Percentiles rank a stretch among this genome's conserved stretches.
phyloP scores from a whole-genome alignment of 1,140 invertebrate genomes.

The Bicyclus anynana region DNA sequence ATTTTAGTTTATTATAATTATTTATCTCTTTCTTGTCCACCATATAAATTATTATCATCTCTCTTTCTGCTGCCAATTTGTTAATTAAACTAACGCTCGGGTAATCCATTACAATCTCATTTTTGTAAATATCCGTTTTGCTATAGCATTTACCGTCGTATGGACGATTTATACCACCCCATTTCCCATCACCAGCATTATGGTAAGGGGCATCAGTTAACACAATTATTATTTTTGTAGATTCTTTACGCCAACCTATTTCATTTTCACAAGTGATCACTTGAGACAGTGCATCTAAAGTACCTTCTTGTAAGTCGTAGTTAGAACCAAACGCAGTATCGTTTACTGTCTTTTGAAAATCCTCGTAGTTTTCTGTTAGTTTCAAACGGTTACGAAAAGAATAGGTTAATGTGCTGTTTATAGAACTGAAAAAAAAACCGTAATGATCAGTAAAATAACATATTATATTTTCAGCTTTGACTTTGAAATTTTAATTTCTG shows the following conservation, averaged over 20 bases:
- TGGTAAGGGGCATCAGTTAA: constrained; percentile 81
- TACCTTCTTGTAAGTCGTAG: constrained; percentile 86
- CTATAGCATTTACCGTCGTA: constrained; percentile 92
- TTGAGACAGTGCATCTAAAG: constrained; percentile 89
- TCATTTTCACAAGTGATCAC: constrained; percentile 80
- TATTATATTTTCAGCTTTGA: not conserved
- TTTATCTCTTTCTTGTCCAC: constrained; percentile 82
- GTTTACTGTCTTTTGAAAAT: constrained; percentile 80
- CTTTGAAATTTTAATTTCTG: too few species aligned
- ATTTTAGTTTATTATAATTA: constrained; percentile 82
- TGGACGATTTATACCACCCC: constrained; percentile 89
- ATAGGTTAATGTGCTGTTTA: constrained; percentile 88
- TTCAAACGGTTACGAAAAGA: constrained; percentile 92
- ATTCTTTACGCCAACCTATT: constrained; percentile 81
- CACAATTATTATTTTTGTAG: constrained; percentile 80
- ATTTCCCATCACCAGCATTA: constrained; percentile 83
- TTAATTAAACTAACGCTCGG: constrained; percentile 82
- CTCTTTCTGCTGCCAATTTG: constrained; percentile 83
- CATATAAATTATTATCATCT: constrained; percentile 92
- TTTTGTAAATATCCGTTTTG: constrained; percentile 80
- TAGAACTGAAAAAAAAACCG: constrained; percentile 79
- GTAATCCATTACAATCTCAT: constrained; percentile 82
- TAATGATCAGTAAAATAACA: not conserved
- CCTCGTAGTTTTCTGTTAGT: constrained; percentile 83
- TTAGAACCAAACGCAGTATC: constrained; percentile 81